Base-by-base conservation (phyloP, 2,888 invertebrate genomes). In the Agriopis aurantiaria region DNA sequence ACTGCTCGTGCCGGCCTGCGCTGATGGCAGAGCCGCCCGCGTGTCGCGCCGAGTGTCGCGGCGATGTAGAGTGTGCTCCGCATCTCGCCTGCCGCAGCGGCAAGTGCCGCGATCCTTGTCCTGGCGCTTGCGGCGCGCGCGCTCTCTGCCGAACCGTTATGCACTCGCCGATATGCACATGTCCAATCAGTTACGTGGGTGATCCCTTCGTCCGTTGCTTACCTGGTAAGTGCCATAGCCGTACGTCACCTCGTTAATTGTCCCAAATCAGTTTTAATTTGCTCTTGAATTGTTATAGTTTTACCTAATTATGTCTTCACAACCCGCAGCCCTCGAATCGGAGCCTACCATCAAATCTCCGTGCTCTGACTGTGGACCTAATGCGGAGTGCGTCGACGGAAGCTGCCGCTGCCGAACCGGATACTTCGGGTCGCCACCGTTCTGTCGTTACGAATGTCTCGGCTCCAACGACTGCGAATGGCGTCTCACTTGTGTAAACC, bases 101-200 rank as follows among this genome's bases (percentile, higher is more conserved):
- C 72, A 96, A 96, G 79, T 97, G 97, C 81, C 93, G 94, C 69
- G 96, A 97, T 83, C 97, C 97, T 46, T 97, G 97, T 80, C 96
- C 96, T 12, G 97, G 97, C 60, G 95, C 96, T 60, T 98, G 98
- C 82, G 98, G 97, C 17, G 93, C 95, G 59, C 96, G 96, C 83
- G 97, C 97, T 0, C 88, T 95, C 74, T 98, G 98, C 80, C 95
- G 96, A 80, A 96, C 97, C 12, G 95, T 96, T 40, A 95, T 96
- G 75, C 97, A 97, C 82, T 95, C 96, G 57, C 97, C 98, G n/a
- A 96, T 96, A 75, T 98, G 98, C 86, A 95, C 95, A 41, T 97
- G 97, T 80, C 95, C 95, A 45, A 80, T 90, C 57, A 95, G 96
- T 74, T 96, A 96, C 84, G 95, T 95, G 55, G 97, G 97, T 41